These are phyloP conservation scores for Hydraecia micacea DNA, from an alignment of 2,888 invertebrate genomes.

Conservation along the genomic window DNA sequence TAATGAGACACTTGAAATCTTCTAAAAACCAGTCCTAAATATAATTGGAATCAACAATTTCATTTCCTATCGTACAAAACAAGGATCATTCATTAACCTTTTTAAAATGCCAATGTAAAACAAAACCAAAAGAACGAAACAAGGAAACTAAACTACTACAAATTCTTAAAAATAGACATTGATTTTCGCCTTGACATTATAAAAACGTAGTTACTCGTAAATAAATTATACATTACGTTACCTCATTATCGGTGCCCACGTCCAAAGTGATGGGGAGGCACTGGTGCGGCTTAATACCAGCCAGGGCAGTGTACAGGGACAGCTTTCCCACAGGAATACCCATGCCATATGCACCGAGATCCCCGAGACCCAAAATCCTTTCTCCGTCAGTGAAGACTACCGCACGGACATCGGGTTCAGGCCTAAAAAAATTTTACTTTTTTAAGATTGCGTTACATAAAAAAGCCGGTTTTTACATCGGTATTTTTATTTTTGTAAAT, in stretches of 20 bases:
- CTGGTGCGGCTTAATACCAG: constrained; percentile 98
- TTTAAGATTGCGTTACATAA: constrained; percentile 8
- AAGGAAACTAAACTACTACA: constrained; percentile 28
- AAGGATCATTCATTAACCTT: neutral
- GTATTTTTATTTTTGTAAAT: neutral
- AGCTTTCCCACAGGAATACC: constrained; percentile 99
- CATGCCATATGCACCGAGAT: constrained; percentile 99
- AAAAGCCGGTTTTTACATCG: neutral
- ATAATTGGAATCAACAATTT: neutral
- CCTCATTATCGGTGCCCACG: constrained; percentile 98
- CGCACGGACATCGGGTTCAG: constrained; percentile 95
- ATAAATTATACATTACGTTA: constrained; percentile 70
- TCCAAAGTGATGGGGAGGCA: constrained; percentile 98
- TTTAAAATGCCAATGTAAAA: constrained; percentile 17
- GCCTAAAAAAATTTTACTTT: constrained; percentile 88
- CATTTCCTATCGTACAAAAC: neutral
- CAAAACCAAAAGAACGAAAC: constrained; percentile 24
- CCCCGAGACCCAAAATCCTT: constrained; percentile 98
- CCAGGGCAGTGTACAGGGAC: constrained; percentile 98
- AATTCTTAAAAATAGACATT: constrained; percentile 14
- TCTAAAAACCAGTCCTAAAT: neutral
- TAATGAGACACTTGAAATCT: neutral
- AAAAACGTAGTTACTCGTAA: constrained; percentile 2
- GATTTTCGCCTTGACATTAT: constrained; percentile 54
- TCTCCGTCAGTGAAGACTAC: constrained; percentile 99